These are phyloP conservation scores for Lasioglossum morio DNA, from an alignment of 2,888 invertebrate species.

Conservation along the genomic window DNA sequence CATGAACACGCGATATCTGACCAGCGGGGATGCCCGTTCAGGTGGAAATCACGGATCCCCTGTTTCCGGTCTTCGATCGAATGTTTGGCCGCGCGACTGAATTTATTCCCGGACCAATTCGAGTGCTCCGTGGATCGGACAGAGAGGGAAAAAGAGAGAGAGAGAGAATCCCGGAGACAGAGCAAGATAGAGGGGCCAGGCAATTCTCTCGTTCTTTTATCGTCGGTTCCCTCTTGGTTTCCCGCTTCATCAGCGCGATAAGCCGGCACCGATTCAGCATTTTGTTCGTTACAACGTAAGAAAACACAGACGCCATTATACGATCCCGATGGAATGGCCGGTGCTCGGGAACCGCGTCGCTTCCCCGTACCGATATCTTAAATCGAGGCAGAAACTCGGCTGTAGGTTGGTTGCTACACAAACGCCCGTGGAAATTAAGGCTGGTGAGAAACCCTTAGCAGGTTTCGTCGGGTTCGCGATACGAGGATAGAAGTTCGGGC, in stretches of 20 bases:
- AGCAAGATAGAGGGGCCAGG: neutral
- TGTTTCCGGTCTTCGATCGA: conserved; percentile 22
- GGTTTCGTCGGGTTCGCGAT: conserved; percentile 2
- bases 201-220: conserved; percentile 21
- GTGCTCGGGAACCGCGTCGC: conserved; percentile 4
- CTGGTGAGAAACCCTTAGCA: neutral
- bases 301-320: conserved; percentile 62
- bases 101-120: conserved; percentile 49
- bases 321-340: conserved; percentile 38
- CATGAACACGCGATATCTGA: conserved; percentile 30
- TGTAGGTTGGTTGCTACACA: neutral
- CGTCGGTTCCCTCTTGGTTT: conserved; percentile 27
- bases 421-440: neutral
- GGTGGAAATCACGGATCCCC: conserved; percentile 34
- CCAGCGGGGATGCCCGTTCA: conserved; percentile 12
- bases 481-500: neutral
- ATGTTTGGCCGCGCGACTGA: conserved; percentile 33
- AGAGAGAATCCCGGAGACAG: neutral
- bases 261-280: conserved; percentile 73
- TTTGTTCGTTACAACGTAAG: conserved; percentile 72
- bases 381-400: conserved; percentile 28
- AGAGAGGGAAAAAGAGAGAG: neutral
- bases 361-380: conserved; percentile 38
- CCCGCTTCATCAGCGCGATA: conserved; percentile 78
- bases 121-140: neutral